Evolutionary conservation across 2,797 vertebrate species (phyloP), one percentile per base, ranked within the genome.

Genomic region (Salarias fasciatus): DNA sequence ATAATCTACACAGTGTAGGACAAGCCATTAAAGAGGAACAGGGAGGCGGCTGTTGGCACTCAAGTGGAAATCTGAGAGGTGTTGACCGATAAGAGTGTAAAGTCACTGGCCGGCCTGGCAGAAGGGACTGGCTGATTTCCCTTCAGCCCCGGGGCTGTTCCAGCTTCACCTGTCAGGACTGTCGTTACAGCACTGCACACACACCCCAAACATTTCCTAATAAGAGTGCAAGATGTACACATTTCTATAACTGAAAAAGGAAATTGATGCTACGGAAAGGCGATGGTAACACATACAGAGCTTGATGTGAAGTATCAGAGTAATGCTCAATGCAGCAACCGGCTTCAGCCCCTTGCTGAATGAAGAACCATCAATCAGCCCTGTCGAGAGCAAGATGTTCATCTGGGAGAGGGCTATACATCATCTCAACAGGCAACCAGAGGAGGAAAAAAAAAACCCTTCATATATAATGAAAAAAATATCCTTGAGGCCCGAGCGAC

Each of bases 51-150:
- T 57, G 61, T 63, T 80, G 68, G 66, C 57, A 55, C 35, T 18
- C 2, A 33, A 80, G 63, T 54, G 66, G 69, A 62, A 80, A 82
- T 84, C 40, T 63, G 72, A 81, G 58, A 59, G 55, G 69, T 41
- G 73, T 37, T 13, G 47, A 33, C 57, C 1, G 60, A 82, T 83
- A 82, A 82, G 70, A 77, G 72, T 4, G 63, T 57, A 69, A 57
- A 61, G 58, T 58, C 74, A 54, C 72, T 60, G 72, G 51, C 49
- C 47, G 42, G 59, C 61, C 28, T 31, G 62, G 69, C 70, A 69
- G 74, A 63, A 59, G 57, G 69, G 29, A 35, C 56, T 67, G 44
- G 24, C 31, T 6, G 54, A 53, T 62, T 71, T 63, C 52, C 61
- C 47, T 53, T 59, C 62, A 65, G 65, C 70, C 69, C 53, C 2